Evolutionary conservation across 2,797 vertebrate genomes (phyloP), one percentile per base, ranked within the genome.

Genomic region (Cossypha niveicapilla): DNA sequence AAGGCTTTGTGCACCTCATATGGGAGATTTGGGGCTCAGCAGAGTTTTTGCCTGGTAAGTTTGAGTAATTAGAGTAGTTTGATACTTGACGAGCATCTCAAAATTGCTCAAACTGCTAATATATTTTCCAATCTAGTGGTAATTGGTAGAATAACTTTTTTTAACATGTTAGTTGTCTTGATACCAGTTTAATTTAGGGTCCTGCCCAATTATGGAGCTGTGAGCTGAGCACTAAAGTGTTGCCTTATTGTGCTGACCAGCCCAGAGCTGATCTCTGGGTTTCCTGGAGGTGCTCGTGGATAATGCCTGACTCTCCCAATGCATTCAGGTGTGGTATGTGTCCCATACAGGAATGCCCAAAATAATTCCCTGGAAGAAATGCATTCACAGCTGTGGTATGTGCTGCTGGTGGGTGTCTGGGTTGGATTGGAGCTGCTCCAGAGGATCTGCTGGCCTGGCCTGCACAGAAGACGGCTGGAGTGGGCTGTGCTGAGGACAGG

Each of bases 371-470:
- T 70, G n/a, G 71, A 91, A 84, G 74, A 89, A 63, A 50, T 35
- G n/a, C 6, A 3, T 67, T 93, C 89, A 79, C 27, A 65, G 74
- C 60, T 6, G 0, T 53, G 63, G 24, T 57, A 41, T 47, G 74
- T 74, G 42, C 37, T 71, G 56, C 53, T 1, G 0, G 34, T 3
- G 3, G 44, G 37, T 57, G 15, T 47, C 60, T 62, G 25, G 10
- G 41, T 24, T 0, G 0, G 32, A 67, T 79, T 0, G 0, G 35
- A 66, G 24, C 71, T 76, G 39, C 53, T 82, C 19, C 54, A 30
- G 50, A 34, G 17, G 30, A 65, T 62, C 45, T 7, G 3, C 44
- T 62, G 41, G 25, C 51, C 35, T 35, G 44, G 21, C 22, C 57
- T 42, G 56, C 58, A 30, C 3, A 7, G 18, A 42, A 56, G 24